Conservation (phyloP, 2,797 vertebrate species). For the Ateles fusciceps region DNA sequence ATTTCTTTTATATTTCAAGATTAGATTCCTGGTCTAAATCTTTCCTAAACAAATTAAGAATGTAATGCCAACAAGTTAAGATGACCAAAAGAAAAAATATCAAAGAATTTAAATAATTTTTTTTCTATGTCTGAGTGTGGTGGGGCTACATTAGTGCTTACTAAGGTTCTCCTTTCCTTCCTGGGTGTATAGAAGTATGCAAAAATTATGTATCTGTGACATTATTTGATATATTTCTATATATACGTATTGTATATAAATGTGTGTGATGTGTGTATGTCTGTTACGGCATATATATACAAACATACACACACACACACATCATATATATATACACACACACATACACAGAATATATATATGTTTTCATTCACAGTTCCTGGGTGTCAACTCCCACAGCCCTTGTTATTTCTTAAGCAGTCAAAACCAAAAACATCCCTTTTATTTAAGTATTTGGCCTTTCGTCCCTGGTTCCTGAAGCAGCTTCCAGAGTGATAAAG, state of each 20-base stretch:
- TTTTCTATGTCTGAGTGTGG: neutral
- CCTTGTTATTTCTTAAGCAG: neutral
- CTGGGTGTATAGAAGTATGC: neutral
- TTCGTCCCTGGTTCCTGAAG: neutral
- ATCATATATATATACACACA: neutral
- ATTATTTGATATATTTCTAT: neutral
- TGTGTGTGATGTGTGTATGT: neutral
- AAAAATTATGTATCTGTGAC: neutral
- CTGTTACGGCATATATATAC: neutral
- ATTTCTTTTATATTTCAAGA: neutral
- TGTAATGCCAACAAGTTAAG: neutral
- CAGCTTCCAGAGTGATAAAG: neutral
- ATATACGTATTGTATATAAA: neutral
- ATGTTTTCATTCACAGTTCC: neutral
- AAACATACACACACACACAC: neutral
- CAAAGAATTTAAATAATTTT: neutral
- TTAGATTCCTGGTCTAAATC: neutral
- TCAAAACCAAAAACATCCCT: neutral
- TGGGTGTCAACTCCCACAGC: neutral
- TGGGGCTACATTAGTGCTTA: neutral
- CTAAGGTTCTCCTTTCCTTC: neutral
- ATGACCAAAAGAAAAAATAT: neutral
- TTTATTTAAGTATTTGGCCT: neutral
- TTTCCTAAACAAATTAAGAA: constrained; percentile 27
- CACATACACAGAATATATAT: neutral